These are phyloP conservation scores for Tyrophagus putrescentiae DNA, from an alignment of 1,140 invertebrate species.

Conservation along the genomic window DNA sequence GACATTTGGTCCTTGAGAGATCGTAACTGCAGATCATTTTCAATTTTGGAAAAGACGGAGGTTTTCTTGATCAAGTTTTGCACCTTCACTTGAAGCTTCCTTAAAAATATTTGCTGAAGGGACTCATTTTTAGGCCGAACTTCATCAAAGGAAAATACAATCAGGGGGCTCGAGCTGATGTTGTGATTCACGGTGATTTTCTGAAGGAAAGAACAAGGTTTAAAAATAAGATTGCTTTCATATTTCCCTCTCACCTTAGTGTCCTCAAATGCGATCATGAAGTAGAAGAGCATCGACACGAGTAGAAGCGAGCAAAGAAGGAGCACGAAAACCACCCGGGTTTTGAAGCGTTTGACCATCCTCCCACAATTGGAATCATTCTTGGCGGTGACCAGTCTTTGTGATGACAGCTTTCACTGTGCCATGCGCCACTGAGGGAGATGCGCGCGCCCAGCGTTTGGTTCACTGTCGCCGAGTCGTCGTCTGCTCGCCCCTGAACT, in stretches of 20 bases:
- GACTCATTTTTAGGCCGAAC: constrained; percentile 4
- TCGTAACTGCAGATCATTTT: neutral
- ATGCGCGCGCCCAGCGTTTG: too few relatives aligned
- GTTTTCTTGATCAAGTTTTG: neutral
- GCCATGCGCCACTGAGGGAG: too few relatives aligned
- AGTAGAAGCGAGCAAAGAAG: constrained; percentile 10
- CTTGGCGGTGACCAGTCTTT: too few relatives aligned
- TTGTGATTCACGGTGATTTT: neutral
- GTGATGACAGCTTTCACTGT: too few relatives aligned
- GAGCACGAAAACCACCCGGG: constrained; percentile 5
- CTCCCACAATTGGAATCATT: too few relatives aligned
- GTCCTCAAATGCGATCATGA: constrained; percentile 12
- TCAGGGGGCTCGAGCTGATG: neutral
- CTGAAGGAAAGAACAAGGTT: neutral
- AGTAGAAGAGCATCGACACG: constrained; percentile 13
- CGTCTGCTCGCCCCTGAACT: too few relatives aligned
- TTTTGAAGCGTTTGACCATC: constrained; percentile 12
- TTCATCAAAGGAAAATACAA: constrained; percentile 16
- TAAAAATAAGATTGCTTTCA: neutral
- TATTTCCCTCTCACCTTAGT: neutral
- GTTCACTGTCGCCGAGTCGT: too few relatives aligned
- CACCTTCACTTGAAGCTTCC: neutral
- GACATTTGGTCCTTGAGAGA: too few relatives aligned
- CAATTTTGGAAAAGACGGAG: neutral
- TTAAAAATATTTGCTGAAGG: neutral